These are phyloP conservation scores for Astropecten irregularis DNA, from an alignment of 53 echinoderm and acorn worm genomes.

Conservation along the genomic window DNA sequence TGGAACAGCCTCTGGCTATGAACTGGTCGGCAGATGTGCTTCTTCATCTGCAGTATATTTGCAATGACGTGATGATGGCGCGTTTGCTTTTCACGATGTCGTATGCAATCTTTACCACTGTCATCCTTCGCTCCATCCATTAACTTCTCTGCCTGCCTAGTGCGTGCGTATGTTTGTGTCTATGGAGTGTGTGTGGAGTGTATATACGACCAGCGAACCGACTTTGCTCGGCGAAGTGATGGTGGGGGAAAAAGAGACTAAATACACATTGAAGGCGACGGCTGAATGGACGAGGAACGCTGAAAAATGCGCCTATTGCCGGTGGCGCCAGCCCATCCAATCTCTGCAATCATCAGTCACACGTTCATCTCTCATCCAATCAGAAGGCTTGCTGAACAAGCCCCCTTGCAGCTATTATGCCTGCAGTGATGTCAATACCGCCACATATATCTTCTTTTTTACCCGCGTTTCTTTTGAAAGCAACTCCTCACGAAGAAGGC, in stretches of 20 bases:
- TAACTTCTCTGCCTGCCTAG: background rate
- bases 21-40: background rate
- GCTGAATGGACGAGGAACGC: background rate
- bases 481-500: no score
- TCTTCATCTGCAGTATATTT: background rate
- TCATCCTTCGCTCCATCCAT: background rate
- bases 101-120: background rate
- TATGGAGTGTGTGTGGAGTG: no score
- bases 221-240: background rate
- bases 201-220: no score
- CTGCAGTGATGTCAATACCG: no score
- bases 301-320: background rate
- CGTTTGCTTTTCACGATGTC: conserved; percentile 9
- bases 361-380: no score
- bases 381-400: no score
- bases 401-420: no score
- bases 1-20: conserved; percentile 13
- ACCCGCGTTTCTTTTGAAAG: no score
- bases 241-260: background rate
- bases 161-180: no score
- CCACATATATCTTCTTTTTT: no score
- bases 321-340: no score
- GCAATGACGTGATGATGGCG: conserved; percentile 17
- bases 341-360: background rate
- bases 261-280: conserved; percentile 2